These are phyloP conservation scores for Pomatorhinus ruficollis DNA, from an alignment of 2,113 vertebrate species.

Conservation along the genomic window DNA sequence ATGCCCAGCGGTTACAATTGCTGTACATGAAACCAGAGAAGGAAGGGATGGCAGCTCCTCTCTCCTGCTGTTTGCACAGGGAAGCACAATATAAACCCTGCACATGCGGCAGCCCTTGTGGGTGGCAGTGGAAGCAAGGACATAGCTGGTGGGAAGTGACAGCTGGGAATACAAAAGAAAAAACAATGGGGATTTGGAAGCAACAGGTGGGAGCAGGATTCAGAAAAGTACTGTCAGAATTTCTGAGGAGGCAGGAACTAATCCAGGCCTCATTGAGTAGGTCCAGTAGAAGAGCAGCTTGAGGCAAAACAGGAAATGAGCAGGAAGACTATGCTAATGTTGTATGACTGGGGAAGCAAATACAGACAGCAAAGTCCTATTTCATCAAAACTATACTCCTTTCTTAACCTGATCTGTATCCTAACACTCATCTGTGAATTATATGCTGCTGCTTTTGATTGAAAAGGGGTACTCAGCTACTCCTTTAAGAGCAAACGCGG, in stretches of 20 bases:
- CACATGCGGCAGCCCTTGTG: not conserved
- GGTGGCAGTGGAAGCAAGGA: not conserved
- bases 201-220: not conserved
- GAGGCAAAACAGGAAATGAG: not conserved
- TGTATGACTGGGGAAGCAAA: not conserved
- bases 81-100: not conserved
- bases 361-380: not conserved
- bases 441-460: rapidly evolving
- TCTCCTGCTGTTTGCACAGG: not conserved
- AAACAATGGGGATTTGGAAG: not conserved
- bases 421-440: not conserved
- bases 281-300: not conserved
- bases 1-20: not conserved
- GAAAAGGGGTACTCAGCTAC: not conserved
- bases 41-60: not conserved
- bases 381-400: not conserved
- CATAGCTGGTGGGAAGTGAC: not conserved
- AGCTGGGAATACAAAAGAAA: slow-evolving; percentile 30
- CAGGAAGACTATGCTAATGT: not conserved
- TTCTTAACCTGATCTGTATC: not conserved
- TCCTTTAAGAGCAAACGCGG: not conserved
- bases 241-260: not conserved
- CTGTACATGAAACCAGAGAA: not conserved
- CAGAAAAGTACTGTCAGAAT: not conserved
- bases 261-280: not conserved